These are phyloP conservation scores for Lophius piscatorius DNA, from an alignment of 2,113 vertebrate species.

Conservation along the genomic window DNA sequence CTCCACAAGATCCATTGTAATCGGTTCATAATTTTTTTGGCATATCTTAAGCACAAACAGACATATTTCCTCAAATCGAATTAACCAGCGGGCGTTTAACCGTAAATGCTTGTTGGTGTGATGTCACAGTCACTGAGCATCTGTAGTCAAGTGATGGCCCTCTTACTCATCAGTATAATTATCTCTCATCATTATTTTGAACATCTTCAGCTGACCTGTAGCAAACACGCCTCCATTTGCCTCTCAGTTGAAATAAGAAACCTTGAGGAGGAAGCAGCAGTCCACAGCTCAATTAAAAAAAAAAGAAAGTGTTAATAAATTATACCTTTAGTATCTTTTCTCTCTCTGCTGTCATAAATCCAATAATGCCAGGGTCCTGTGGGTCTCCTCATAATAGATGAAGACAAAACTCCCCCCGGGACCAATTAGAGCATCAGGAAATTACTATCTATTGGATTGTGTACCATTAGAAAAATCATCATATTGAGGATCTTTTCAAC, in stretches of 20 bases:
- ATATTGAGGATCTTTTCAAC: constrained; percentile 47
- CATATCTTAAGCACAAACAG: too few species aligned
- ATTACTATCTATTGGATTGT: constrained; percentile 69
- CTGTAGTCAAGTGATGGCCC: too few species aligned
- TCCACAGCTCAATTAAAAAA: constrained; percentile 51
- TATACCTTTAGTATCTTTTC: constrained; percentile 69
- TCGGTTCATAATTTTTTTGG: too few species aligned
- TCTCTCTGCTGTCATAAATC: constrained; percentile 77
- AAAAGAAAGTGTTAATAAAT: constrained; percentile 68
- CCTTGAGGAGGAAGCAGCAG: constrained; percentile 32
- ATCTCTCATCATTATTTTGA: constrained; percentile 3
- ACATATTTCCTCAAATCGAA: too few species aligned
- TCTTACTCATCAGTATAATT: constrained; percentile 9
- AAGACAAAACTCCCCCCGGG: constrained; percentile 68
- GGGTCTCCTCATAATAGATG: constrained; percentile 73
- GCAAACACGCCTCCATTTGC: too few species aligned
- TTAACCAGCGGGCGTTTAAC: too few species aligned
- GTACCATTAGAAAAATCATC: constrained; percentile 59
- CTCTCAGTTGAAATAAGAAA: constrained; percentile 26
- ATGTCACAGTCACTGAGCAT: too few species aligned
- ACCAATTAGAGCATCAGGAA: constrained; percentile 79
- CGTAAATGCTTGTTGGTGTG: too few species aligned
- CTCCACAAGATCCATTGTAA: too few species aligned
- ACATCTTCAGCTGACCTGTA: constrained; percentile 7
- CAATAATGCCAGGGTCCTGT: constrained; percentile 68